Evolutionary conservation across 1,140 invertebrate genomes (phyloP).

Genomic region (Drosophila subobscura): DNA sequence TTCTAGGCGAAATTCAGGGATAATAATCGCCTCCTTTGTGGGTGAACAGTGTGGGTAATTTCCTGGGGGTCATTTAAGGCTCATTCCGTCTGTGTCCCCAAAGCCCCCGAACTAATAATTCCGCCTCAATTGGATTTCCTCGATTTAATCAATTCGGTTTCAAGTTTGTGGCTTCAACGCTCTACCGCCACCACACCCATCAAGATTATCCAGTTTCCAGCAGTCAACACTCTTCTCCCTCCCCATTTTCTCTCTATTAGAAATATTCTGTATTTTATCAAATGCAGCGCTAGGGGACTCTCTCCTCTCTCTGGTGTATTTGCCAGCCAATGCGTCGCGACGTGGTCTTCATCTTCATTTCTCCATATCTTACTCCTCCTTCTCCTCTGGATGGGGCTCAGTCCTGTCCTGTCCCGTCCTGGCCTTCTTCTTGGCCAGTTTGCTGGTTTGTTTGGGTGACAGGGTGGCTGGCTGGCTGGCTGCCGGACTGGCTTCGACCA

Average conservation of each 20-base stretch:
- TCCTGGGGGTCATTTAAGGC: too few relatives aligned
- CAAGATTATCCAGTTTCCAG: slow-evolving; percentile 43
- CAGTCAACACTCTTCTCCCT: slow-evolving; percentile 5
- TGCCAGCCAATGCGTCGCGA: slow-evolving; percentile 40
- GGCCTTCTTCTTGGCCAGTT: slow-evolving; percentile 44
- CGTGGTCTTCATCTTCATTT: slow-evolving; percentile 21
- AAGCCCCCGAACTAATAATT: slow-evolving; percentile 31
- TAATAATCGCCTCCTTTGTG: too few relatives aligned
- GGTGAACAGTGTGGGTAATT: neutral
- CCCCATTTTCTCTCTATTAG: slow-evolving; percentile 19
- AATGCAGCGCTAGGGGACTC: slow-evolving; percentile 31
- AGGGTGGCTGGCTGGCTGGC: slow-evolving; percentile 44
- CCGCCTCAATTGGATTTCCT: slow-evolving; percentile 23
- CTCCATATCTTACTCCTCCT: slow-evolving; percentile 11
- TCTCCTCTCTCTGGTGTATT: slow-evolving; percentile 26
- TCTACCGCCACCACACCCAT: slow-evolving; percentile 2
- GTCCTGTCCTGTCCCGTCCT: slow-evolving; percentile 15
- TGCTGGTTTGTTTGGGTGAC: slow-evolving; percentile 46
- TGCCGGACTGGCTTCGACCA: slow-evolving; percentile 28
- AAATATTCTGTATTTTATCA: slow-evolving; percentile 45
- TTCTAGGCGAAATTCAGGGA: too few relatives aligned
- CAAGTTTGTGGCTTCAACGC: too few relatives aligned
- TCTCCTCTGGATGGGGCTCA: slow-evolving; percentile 6
- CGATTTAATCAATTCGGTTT: slow-evolving; percentile 31
- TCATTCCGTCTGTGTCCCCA: neutral